These are phyloP conservation scores for Eudyptes chrysolophus DNA, from an alignment of 2,113 vertebrate species.

Conservation along the genomic window DNA sequence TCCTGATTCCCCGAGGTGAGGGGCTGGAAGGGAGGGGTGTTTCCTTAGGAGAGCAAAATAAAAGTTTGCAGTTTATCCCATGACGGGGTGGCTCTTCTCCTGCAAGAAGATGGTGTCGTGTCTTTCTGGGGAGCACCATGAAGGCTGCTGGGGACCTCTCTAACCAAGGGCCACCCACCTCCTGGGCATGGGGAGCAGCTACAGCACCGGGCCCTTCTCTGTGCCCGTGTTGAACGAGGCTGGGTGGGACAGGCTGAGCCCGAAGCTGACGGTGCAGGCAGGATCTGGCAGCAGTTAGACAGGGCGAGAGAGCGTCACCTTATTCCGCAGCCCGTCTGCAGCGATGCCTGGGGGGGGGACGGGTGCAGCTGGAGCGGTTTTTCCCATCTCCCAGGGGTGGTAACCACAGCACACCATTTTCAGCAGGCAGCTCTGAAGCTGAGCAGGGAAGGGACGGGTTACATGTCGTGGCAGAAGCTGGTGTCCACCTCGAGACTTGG, in stretches of 20 bases:
- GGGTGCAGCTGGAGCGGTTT: not conserved
- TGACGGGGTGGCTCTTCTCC: not conserved
- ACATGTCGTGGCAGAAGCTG: fast-evolving
- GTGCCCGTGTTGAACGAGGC: fast-evolving
- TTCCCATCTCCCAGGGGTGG: not conserved
- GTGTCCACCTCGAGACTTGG: fast-evolving
- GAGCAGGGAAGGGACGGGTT: not conserved
- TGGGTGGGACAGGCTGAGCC: not conserved
- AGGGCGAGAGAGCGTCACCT: not conserved
- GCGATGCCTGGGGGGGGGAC: fast-evolving
- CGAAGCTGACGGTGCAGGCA: not conserved
- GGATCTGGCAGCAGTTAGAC: not conserved
- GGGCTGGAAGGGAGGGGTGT: not conserved
- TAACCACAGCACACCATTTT: conserved; percentile 50
- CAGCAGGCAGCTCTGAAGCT: conserved; percentile 73
- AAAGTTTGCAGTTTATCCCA: fast-evolving
- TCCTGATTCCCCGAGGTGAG: not conserved
- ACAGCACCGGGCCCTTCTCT: too few species aligned
- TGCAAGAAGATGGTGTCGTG: fast-evolving
- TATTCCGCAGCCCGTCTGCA: not conserved
- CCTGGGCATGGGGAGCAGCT: not conserved
- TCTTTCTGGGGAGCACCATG: not conserved
- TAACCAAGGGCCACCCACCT: fast-evolving
- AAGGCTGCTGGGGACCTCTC: not conserved
- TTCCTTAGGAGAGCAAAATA: not conserved